Conservation (phyloP, 1,140 invertebrate genomes). For the Ridgeia piscesae region DNA sequence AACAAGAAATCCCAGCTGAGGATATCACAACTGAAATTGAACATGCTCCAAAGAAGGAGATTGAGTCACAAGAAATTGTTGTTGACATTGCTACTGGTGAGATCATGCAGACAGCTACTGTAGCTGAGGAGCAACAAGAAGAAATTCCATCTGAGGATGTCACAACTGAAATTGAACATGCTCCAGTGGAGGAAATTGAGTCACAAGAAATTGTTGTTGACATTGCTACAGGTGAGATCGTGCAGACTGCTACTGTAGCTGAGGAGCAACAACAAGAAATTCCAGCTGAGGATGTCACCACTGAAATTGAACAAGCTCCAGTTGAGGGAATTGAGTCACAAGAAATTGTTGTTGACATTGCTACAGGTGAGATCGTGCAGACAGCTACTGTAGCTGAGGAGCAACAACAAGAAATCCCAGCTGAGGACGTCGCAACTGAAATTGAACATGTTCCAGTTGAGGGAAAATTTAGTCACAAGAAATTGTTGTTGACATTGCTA, state of each 20-base stretch:
- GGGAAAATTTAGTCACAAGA: constrained; percentile 23
- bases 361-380: constrained; percentile 10
- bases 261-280: background rate
- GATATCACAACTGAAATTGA: background rate
- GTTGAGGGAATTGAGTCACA: background rate
- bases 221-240: background rate
- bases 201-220: background rate
- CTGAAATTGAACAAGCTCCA: background rate
- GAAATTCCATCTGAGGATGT: constrained; percentile 11
- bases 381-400: background rate
- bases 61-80: constrained; percentile 26
- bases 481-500: constrained; percentile 23
- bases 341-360: constrained; percentile 8
- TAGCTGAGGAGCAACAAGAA: constrained; percentile 25
- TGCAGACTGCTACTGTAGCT: background rate
- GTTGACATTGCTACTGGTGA: constrained; percentile 20
- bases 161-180: constrained; percentile 19
- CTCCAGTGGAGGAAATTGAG: constrained; percentile 24
- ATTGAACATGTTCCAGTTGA: background rate
- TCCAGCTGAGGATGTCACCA: background rate
- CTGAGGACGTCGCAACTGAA: too few species aligned
- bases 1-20: background rate
- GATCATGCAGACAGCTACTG: background rate
- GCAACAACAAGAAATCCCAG: too few species aligned
- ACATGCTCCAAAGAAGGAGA: constrained; percentile 7